These are phyloP conservation scores for Theropithecus gelada DNA, from an alignment of 2,113 vertebrate species.

Conservation along the genomic window DNA sequence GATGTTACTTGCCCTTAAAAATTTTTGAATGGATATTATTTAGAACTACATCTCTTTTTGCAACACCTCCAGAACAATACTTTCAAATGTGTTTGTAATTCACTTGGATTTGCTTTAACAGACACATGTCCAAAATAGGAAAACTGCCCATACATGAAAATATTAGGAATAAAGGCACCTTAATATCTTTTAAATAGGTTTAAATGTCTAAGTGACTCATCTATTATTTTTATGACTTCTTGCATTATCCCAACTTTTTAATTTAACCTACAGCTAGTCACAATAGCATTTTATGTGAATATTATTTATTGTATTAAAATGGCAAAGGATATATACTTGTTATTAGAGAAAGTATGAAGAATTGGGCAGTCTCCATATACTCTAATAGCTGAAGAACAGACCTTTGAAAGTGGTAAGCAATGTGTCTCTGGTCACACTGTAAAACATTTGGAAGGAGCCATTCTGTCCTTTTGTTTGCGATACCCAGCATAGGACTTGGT, in stretches of 20 bases:
- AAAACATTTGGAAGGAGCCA: background rate
- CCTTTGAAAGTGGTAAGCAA: background rate
- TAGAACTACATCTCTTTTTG: background rate
- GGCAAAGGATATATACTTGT: background rate
- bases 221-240: background rate
- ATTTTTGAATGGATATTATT: background rate
- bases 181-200: conserved; percentile 4
- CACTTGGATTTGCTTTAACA: background rate
- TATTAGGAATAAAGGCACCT: background rate
- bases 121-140: background rate
- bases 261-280: background rate
- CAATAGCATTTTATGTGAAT: background rate
- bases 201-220: background rate
- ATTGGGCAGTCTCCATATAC: background rate
- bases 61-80: background rate
- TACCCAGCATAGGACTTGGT: background rate
- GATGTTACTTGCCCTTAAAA: background rate
- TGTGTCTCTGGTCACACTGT: background rate
- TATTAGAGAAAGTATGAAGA: background rate
- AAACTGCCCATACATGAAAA: background rate
- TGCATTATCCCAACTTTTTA: background rate
- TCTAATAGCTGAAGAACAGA: background rate
- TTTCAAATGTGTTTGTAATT: background rate
- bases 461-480: background rate
- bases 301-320: background rate